Evolutionary conservation across 2,797 vertebrate genomes (phyloP).

Genomic region (Threskiornis aethiopicus): DNA sequence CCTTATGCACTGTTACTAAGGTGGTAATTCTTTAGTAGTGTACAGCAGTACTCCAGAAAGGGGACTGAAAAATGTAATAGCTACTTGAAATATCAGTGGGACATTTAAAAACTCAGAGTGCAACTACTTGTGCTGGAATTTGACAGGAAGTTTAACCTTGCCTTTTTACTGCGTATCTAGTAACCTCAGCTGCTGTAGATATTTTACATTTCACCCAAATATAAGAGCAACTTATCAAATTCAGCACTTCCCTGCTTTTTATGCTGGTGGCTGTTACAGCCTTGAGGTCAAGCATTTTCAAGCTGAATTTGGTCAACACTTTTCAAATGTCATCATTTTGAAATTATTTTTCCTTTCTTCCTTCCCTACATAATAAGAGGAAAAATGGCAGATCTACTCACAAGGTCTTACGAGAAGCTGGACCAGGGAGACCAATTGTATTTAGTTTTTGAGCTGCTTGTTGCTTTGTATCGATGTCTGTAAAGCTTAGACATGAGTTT

Average conservation of each 20-base stretch:
- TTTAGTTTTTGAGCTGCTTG: background rate
- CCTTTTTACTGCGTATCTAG: background rate
- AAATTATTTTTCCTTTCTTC: background rate
- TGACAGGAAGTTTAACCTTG: background rate
- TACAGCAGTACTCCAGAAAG: background rate
- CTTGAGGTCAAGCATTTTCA: slow-evolving; percentile 2
- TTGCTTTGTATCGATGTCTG: background rate
- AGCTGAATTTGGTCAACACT: background rate
- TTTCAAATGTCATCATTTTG: background rate
- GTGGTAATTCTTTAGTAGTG: background rate
- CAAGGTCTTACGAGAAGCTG: background rate
- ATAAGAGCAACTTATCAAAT: background rate
- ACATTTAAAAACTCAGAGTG: background rate
- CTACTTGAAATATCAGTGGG: background rate
- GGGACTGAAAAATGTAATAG: background rate
- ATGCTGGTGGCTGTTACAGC: background rate
- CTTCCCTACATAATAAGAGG: background rate
- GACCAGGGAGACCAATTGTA: background rate
- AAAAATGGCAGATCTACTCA: background rate
- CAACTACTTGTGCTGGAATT: background rate
- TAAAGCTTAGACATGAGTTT: background rate
- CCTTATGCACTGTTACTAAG: background rate
- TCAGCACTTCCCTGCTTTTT: background rate
- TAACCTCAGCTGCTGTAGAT: background rate
- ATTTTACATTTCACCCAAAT: background rate